Evolutionary conservation across 2,888 invertebrate genomes (phyloP).

Genomic region (Cryptosula pallasiana): DNA sequence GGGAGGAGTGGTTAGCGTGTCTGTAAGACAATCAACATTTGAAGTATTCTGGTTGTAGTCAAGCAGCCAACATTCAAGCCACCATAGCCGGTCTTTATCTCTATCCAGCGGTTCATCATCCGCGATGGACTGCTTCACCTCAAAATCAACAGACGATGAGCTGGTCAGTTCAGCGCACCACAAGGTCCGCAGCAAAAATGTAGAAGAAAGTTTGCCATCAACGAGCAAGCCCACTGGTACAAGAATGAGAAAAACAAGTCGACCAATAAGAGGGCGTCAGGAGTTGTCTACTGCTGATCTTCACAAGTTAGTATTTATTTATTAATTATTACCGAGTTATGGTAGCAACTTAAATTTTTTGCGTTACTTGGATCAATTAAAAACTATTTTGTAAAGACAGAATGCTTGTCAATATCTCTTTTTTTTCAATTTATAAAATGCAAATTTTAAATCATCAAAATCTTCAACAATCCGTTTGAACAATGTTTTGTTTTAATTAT

Average conservation of each 20-base stretch:
- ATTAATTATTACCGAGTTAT: too few species aligned
- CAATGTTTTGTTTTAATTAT: too few species aligned
- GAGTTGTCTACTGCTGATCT: not conserved
- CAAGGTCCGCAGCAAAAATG: not conserved
- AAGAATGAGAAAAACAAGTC: not conserved
- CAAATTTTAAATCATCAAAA: too few species aligned
- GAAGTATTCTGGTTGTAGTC: too few species aligned
- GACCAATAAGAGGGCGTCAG: not conserved
- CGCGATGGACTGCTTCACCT: slow-evolving; percentile 16
- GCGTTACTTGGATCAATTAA: too few species aligned
- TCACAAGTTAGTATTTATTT: slow-evolving; percentile 13
- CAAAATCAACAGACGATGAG: not conserved
- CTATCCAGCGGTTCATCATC: not conserved
- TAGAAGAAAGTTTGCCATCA: not conserved
- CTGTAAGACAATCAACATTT: not conserved
- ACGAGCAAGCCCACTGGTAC: not conserved
- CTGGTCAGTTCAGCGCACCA: not conserved
- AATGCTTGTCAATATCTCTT: too few species aligned
- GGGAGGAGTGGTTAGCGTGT: not conserved
- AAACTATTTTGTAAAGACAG: too few species aligned
- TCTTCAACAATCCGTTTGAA: too few species aligned
- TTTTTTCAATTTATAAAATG: too few species aligned
- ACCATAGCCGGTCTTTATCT: not conserved
- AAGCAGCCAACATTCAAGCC: too few species aligned
- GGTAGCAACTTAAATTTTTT: too few species aligned